phyloP scores from a whole-genome alignment of 2,113 vertebrate genomes.

The Chaetodon trifascialis region DNA sequence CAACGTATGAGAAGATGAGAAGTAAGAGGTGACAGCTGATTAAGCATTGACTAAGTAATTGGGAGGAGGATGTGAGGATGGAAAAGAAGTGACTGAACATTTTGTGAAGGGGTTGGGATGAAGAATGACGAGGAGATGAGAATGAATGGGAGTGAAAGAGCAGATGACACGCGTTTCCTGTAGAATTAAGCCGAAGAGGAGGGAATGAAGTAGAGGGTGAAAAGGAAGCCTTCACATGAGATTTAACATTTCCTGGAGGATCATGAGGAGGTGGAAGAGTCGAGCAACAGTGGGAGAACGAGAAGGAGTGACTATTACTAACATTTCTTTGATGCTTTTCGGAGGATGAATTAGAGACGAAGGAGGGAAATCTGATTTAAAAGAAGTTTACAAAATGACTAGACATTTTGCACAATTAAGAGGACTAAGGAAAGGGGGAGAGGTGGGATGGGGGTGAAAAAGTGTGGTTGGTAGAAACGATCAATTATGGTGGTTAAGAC shows the following conservation, averaged over 20 bases:
- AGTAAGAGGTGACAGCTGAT: slow-evolving; percentile 64
- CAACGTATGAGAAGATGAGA: slow-evolving; percentile 48
- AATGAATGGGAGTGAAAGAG: slow-evolving; percentile 59
- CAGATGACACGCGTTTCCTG: slow-evolving; percentile 54
- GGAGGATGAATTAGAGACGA: slow-evolving; percentile 7
- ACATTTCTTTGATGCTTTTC: slow-evolving; percentile 5
- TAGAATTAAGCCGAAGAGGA: slow-evolving; percentile 43
- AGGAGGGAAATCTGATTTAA: slow-evolving; percentile 12
- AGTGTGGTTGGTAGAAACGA: slow-evolving; percentile 5
- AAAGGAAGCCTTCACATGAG: slow-evolving; percentile 40
- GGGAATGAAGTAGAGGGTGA: slow-evolving; percentile 25
- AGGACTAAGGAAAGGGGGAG: slow-evolving; percentile 1
- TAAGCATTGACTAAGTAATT: slow-evolving; percentile 61
- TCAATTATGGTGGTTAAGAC: slow-evolving; percentile 5
- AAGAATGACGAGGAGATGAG: slow-evolving; percentile 46
- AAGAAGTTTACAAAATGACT: slow-evolving; percentile 15
- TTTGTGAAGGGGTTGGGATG: slow-evolving; percentile 59
- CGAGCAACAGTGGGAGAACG: slow-evolving; percentile 15
- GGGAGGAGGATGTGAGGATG: slow-evolving; percentile 51
- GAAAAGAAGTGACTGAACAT: slow-evolving; percentile 56
- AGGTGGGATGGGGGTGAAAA: not conserved
- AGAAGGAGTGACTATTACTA: slow-evolving; percentile 16
- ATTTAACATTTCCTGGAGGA: slow-evolving; percentile 59
- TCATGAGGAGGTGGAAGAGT: slow-evolving; percentile 38
- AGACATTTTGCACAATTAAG: slow-evolving; percentile 12